A percentile compares a stretch with the other conserved stretches of the same genome.
Evolutionary conservation across 2,888 invertebrate genomes (phyloP).

Genomic region (Arge pagana): DNA sequence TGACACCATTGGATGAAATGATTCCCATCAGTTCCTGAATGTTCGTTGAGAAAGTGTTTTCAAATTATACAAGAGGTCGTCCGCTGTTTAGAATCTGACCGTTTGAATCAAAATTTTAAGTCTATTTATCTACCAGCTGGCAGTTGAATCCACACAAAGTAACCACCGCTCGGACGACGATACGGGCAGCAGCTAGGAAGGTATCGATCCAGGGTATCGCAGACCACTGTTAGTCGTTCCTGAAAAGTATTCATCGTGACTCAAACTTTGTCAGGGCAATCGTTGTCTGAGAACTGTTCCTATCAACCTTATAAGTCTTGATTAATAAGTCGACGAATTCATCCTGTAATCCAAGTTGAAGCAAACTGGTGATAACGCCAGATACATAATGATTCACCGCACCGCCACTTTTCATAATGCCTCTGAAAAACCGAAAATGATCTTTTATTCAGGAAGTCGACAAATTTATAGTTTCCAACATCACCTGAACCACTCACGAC

Average conservation of each 20-base stretch:
- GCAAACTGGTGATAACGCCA: conserved; percentile 61
- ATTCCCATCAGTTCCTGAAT: conserved; percentile 47
- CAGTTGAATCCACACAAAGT: conserved; percentile 66
- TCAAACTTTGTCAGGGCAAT: not conserved
- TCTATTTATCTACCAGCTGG: conserved; percentile 59
- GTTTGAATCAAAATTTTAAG: conserved; percentile 17
- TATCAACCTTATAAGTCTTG: conserved; percentile 51
- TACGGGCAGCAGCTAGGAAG: conserved; percentile 59
- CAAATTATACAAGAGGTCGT: not conserved
- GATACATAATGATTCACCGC: conserved; percentile 66
- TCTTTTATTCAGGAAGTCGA: not conserved
- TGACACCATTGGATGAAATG: conserved; percentile 58
- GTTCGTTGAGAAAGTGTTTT: too few species aligned
- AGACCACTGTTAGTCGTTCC: conserved; percentile 58
- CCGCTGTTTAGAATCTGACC: not conserved
- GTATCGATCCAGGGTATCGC: conserved; percentile 54
- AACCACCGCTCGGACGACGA: conserved; percentile 62
- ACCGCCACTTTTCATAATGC: conserved; percentile 64
- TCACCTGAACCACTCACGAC: conserved; percentile 54
- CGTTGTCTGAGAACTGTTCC: not conserved
- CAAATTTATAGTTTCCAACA: too few species aligned
- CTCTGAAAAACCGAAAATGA: conserved; percentile 51
- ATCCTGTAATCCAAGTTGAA: conserved; percentile 61
- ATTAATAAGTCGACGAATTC: conserved; percentile 56
- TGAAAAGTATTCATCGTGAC: conserved; percentile 27